Conservation (phyloP, 2,888 invertebrate species). For the Aelia acuminata region DNA sequence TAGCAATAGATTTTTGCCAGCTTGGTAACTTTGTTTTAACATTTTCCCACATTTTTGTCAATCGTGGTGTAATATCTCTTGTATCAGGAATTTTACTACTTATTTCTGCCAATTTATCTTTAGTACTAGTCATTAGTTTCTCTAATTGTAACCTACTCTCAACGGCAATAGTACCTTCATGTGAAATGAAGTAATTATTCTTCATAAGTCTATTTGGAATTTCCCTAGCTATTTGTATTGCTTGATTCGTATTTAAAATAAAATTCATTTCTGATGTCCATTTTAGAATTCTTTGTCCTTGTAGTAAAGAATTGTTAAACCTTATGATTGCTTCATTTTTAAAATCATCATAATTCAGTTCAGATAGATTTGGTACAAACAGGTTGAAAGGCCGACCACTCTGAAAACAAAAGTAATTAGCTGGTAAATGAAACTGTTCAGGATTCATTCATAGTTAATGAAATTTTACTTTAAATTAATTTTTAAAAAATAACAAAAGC, state of each 20-base stretch:
- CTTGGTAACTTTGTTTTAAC: slow-evolving; percentile 45
- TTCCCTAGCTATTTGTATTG: slow-evolving; percentile 10
- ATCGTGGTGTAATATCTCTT: background rate
- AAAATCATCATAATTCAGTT: background rate
- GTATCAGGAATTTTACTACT: background rate
- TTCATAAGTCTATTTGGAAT: background rate
- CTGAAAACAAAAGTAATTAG: background rate
- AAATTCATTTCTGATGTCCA: background rate
- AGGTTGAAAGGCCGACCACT: slow-evolving; percentile 5
- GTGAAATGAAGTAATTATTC: slow-evolving; percentile 27
- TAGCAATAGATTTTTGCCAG: slow-evolving; percentile 47
- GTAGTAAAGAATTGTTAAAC: background rate
- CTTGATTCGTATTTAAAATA: slow-evolving; percentile 7
- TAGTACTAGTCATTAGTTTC: slow-evolving; percentile 20
- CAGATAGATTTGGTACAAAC: slow-evolving; percentile 17
- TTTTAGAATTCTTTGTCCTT: slow-evolving; percentile 1
- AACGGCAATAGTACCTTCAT: slow-evolving; percentile 14
- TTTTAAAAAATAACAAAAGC: no score
- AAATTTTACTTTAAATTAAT: no score
- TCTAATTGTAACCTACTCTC: background rate
- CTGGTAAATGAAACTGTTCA: background rate
- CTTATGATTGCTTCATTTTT: background rate
- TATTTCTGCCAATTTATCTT: slow-evolving; percentile 19
- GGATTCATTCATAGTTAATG: no score
- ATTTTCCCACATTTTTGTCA: slow-evolving; percentile 9